A percentile compares a stretch with the other conserved stretches of the same genome.
Evolutionary conservation across 2,888 invertebrate genomes (phyloP).

Genomic region (Caenorhabditis sp.): DNA sequence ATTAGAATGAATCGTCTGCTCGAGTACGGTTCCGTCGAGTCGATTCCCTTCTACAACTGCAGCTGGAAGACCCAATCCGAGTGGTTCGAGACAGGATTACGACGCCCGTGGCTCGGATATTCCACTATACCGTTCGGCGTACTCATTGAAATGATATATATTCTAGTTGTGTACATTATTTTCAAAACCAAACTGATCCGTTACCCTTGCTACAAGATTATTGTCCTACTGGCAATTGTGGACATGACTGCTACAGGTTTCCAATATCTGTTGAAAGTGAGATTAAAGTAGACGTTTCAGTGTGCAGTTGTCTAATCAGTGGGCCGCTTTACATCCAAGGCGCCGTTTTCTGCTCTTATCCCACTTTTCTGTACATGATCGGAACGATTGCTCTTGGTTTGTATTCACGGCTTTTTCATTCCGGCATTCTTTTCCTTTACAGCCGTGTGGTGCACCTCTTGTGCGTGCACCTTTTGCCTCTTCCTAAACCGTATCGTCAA

Average conservation of each 20-base stretch:
- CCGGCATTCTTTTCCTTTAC: background rate
- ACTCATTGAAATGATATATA: constrained; percentile 20
- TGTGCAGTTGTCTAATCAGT: constrained; percentile 21
- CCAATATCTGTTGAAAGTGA: background rate
- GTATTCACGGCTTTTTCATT: background rate
- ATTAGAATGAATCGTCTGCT: constrained; percentile 3
- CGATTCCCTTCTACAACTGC: constrained; percentile 32
- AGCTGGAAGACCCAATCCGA: constrained; percentile 11
- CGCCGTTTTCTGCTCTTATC: constrained; percentile 27
- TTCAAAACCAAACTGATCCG: constrained; percentile 24
- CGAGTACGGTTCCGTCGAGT: constrained; percentile 12
- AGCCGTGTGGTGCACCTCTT: constrained; percentile 29
- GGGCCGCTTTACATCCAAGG: too few relatives aligned
- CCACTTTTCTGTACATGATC: constrained; percentile 7
- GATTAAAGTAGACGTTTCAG: constrained; percentile 1
- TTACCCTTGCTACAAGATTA: constrained; percentile 28
- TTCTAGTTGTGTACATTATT: constrained; percentile 18
- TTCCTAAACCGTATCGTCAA: constrained; percentile 22
- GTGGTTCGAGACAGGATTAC: constrained; percentile 14
- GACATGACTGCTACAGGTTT: constrained; percentile 30
- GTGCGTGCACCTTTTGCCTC: constrained; percentile 21
- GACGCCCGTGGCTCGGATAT: constrained; percentile 20
- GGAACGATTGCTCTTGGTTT: constrained; percentile 11
- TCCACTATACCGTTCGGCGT: constrained; percentile 11
- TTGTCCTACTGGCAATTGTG: constrained; percentile 18